A percentile compares a stretch with the other conserved stretches of the same genome.
Evolutionary conservation across 1,140 invertebrate species (phyloP).

Genomic region (Drosophila serrata): DNA sequence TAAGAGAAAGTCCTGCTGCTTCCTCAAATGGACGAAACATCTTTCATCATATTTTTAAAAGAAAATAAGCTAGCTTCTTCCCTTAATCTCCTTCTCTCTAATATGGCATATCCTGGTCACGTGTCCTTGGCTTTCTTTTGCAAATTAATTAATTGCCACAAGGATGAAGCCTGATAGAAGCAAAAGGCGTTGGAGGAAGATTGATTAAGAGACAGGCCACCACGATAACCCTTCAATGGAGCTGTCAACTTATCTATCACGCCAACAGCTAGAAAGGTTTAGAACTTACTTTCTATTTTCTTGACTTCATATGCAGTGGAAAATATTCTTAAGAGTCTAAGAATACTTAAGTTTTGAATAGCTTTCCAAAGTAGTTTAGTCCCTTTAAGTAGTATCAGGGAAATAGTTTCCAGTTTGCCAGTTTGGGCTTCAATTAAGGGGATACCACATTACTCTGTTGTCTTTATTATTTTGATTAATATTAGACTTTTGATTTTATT

Average conservation of each 20-base stretch:
- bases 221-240: constrained; percentile 62
- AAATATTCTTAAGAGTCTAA: neutral
- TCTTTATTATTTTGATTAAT: no score
- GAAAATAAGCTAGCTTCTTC: constrained; percentile 11
- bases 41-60: constrained; percentile 40
- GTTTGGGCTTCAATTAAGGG: no score
- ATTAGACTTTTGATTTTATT: no score
- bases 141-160: constrained; percentile 82
- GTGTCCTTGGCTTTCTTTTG: constrained; percentile 43
- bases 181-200: constrained; percentile 21
- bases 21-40: constrained; percentile 11
- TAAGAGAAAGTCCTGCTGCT: constrained; percentile 36
- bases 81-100: neutral
- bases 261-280: constrained; percentile 57
- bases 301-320: neutral
- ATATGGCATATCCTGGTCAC: constrained; percentile 49
- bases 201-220: constrained; percentile 64
- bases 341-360: no score
- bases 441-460: no score
- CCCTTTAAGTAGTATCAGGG: no score
- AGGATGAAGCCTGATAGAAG: constrained; percentile 14
- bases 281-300: neutral
- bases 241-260: constrained; percentile 76
- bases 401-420: no score
- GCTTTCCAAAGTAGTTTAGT: no score